phyloP scores from a whole-genome alignment of 2,888 invertebrate species.

The Xylota sylvarum region DNA sequence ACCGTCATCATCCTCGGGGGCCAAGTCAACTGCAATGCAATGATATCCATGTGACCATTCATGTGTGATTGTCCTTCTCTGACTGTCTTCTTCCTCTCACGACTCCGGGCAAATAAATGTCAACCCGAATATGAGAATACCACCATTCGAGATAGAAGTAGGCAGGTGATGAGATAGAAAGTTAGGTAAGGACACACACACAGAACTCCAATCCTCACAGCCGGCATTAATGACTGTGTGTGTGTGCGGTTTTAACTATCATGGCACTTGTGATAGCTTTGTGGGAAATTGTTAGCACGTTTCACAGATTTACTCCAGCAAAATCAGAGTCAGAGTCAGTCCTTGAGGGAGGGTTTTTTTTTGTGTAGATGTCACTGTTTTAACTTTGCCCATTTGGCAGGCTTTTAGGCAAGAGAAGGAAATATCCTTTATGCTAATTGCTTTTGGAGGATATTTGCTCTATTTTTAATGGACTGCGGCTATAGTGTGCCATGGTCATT shows the following conservation, averaged over 20 bases:
- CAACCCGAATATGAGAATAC: neutral
- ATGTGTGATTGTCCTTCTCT: neutral
- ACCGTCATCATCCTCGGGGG: neutral
- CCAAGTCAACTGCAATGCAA: neutral
- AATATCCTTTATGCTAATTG: slow-evolving; percentile 40
- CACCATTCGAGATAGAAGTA: neutral
- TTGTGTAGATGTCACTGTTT: neutral
- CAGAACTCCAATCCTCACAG: too few relatives aligned
- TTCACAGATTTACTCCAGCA: neutral
- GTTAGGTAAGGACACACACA: too few relatives aligned
- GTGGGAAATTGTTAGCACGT: neutral
- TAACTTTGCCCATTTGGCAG: slow-evolving; percentile 11
- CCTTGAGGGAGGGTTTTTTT: neutral
- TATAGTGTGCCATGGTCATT: slow-evolving; percentile 5
- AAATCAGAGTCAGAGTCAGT: neutral
- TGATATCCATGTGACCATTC: neutral
- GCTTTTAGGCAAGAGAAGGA: neutral
- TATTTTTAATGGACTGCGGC: slow-evolving; percentile 16
- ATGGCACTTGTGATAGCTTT: slow-evolving; percentile 8
- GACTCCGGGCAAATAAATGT: neutral
- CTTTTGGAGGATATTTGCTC: slow-evolving; percentile 7
- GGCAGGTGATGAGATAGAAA: neutral
- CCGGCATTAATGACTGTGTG: neutral
- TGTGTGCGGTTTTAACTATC: slow-evolving; percentile 9
- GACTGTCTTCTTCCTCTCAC: too few relatives aligned